Evolutionary conservation across 2,888 invertebrate species (phyloP).

Genomic region (Andricus curvator): DNA sequence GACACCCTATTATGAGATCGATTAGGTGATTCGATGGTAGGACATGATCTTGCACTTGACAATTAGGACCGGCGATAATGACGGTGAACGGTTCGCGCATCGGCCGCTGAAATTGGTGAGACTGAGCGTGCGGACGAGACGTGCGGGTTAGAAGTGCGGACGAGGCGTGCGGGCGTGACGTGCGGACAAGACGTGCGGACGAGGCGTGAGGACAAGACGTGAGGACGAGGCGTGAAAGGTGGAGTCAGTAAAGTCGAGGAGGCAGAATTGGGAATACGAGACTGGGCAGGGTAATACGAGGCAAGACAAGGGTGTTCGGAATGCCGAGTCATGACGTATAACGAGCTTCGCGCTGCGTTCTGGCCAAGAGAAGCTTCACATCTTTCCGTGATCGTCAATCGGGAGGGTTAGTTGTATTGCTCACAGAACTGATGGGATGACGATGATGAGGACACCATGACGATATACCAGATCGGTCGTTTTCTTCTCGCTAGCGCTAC

Average conservation of each 20-base stretch:
- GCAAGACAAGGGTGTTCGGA: constrained; percentile 51
- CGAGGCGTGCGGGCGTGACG: no score
- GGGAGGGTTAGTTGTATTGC: constrained; percentile 13
- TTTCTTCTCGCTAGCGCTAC: constrained; percentile 17
- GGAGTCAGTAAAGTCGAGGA: constrained; percentile 41
- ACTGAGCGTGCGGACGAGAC: neutral
- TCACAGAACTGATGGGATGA: constrained; percentile 38
- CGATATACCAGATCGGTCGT: constrained; percentile 37
- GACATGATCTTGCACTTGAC: constrained; percentile 63
- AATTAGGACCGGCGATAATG: constrained; percentile 66
- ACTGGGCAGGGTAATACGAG: neutral
- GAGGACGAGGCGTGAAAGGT: constrained; percentile 35
- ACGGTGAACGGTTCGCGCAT: constrained; percentile 48
- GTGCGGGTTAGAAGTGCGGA: no score
- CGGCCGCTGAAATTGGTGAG: constrained; percentile 28
- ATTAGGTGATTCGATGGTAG: constrained; percentile 61
- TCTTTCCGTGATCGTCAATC: constrained; percentile 44
- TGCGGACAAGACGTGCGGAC: no score
- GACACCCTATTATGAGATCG: constrained; percentile 41
- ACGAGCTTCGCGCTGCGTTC: constrained; percentile 70
- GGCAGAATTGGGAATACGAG: constrained; percentile 24
- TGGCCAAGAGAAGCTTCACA: constrained; percentile 42
- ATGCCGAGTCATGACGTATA: constrained; percentile 76
- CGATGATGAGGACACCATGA: constrained; percentile 40
- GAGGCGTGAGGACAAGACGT: neutral